Evolutionary conservation across 2,113 vertebrate species (phyloP), one percentile per base, ranked within the genome.

Genomic region (Fukomys damarensis): DNA sequence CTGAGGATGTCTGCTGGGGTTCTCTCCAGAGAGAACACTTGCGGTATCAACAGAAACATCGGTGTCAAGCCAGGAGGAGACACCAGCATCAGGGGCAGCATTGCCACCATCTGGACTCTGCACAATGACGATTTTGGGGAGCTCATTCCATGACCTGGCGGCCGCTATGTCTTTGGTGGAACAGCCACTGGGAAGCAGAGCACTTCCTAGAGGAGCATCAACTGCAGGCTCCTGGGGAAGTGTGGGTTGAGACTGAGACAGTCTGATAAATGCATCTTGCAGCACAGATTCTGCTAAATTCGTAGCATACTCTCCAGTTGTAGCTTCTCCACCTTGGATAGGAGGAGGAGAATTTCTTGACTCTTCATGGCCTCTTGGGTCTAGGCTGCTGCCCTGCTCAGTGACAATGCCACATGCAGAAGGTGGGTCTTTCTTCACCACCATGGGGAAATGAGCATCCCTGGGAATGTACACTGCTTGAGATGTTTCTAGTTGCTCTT

Each of bases 71-170:
- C 97, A 97, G 1, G 98, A 98, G 81, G 98, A 87, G 24, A 98
- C 59, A 77, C 76, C 97, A 72, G 98, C 95, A 72, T 99, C 99
- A 30, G 98, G 91, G 4, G 95, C 19, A 0, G 98, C 98, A 4
- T 99, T 99, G n/a, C 98, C 98, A 54, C 97, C 99, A 59, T 99
- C 99, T 4, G 99, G 99, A 94, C 99, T 99, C 97, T 99, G 99
- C 68, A 99, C 99, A 89, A 99, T 99, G 90, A 99, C 99, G 0
- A 99, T 99, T 99, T 99, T 99, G 19, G 99, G 99, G 61, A 99
- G 99, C 84, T 99, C 99, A 74, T 99, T 99, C 98, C 99, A 99
- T 0, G 99, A 98, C 19, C 94, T 98, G 89, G 99, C 93, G 52
- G 81, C 97, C 95, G 98, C 96, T 0, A 13, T 30, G 12, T 98